These are phyloP conservation scores for Amphiprion ocellaris DNA, from an alignment of 2,113 vertebrate genomes.

Conservation along the genomic window DNA sequence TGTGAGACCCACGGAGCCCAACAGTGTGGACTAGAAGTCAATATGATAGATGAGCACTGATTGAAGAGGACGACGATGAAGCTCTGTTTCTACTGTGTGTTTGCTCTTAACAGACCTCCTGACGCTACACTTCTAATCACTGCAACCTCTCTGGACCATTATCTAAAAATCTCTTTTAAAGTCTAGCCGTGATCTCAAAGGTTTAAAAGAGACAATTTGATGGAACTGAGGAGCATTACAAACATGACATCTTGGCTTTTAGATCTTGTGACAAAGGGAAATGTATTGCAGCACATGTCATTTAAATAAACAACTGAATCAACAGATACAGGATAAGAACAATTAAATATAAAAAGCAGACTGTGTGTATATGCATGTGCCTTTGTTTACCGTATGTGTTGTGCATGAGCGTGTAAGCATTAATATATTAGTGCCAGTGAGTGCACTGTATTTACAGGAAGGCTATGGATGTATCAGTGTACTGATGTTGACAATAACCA, in stretches of 20 bases:
- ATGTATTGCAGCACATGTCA: too few relatives aligned
- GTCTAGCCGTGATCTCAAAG: background rate
- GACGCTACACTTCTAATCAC: background rate
- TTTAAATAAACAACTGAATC: background rate
- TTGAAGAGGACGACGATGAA: background rate
- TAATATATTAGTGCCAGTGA: too few relatives aligned
- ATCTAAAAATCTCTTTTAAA: background rate
- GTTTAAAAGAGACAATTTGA: background rate
- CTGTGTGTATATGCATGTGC: background rate
- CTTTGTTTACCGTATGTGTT: background rate
- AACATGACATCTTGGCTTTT: too few relatives aligned
- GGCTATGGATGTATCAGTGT: too few relatives aligned
- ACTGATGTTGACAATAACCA: too few relatives aligned
- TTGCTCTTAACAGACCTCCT: background rate
- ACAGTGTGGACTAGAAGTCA: background rate
- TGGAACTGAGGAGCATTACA: too few relatives aligned
- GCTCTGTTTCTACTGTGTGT: background rate
- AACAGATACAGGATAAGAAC: background rate
- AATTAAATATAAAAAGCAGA: background rate
- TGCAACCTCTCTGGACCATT: background rate
- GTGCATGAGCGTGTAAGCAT: too few relatives aligned
- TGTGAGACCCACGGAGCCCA: background rate
- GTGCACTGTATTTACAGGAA: background rate
- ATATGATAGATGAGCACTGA: slow-evolving; percentile 15
- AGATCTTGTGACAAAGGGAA: too few relatives aligned